Base-by-base conservation (phyloP, 2,113 vertebrate genomes). In the Pavo muticus region DNA sequence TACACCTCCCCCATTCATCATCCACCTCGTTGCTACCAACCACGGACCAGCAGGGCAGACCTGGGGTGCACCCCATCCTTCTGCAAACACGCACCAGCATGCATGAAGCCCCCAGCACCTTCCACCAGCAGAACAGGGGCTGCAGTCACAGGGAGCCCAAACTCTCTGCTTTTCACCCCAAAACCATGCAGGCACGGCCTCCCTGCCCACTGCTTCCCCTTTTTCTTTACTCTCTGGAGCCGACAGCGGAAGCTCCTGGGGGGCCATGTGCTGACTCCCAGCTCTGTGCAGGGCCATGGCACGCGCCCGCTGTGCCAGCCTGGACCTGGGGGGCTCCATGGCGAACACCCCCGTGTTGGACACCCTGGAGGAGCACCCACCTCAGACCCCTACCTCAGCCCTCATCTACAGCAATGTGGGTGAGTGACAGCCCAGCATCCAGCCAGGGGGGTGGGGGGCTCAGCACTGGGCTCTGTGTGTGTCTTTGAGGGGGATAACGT, bases 321-420 rank as follows among this genome's bases (percentile, higher is more conserved):
- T 63, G 37, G 47, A 42, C 42, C 75, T 30, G 57, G 32, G 37
- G 27, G 20, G 9, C 9, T 39, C 40, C 47, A 35, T 44, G 88
- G 16, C 9, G 2, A 32, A 56, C 29, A 0, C n/a, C 32, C 4
- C 56, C 59, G 27, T 47, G 90, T 47, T 3, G 32, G 92, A 68
- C 45, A 35, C 63, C 8, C 1, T 24, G 2, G n/a, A 39, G 57
- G n/a, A 2, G 9, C 1, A 1, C 52, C 10, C 39, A 2, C 1
- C 42, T 61, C 57, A 4, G 4, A 2, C 23, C 32, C 10, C 14
- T 16, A 1, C 5, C 57, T n/a, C 92, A 5, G 65, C 89, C 70
- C 95, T 90, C 59, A 83, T 73, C 18, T 97, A 96, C 74, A 63
- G 95, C 95, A 97, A 97, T 59, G 71, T 97, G 4, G 97, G 96